phyloP scores from a whole-genome alignment of 2,113 vertebrate genomes.

The Clupea harengus region DNA sequence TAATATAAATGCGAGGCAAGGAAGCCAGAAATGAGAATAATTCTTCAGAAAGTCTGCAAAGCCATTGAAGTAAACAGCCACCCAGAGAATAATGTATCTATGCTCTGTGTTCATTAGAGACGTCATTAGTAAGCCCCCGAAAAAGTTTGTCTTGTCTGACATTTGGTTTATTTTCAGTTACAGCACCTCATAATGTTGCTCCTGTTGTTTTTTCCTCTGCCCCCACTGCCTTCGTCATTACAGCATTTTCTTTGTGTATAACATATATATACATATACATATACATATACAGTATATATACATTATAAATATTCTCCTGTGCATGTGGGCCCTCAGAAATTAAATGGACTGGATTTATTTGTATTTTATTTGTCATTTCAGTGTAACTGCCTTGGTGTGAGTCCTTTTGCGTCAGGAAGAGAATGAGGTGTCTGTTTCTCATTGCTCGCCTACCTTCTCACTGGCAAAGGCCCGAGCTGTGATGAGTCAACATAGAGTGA shows the following conservation, averaged over 20 bases:
- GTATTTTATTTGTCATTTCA: neutral
- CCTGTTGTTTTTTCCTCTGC: neutral
- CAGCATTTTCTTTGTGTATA: neutral
- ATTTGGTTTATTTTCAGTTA: neutral
- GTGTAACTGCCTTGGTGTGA: neutral
- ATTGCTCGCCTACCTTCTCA: neutral
- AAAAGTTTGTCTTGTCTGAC: neutral
- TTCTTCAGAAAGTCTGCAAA: neutral
- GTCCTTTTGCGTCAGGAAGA: neutral
- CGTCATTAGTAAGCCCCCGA: neutral
- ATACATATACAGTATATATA: too few species aligned
- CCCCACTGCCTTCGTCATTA: neutral
- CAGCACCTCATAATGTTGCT: neutral
- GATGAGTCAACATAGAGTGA: neutral
- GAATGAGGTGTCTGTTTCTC: neutral
- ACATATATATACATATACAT: neutral
- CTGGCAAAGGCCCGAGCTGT: neutral
- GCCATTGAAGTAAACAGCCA: neutral
- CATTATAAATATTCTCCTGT: neutral
- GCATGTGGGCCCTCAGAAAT: neutral
- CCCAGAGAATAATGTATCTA: neutral
- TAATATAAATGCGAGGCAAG: constrained; percentile 24
- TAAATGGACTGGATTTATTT: neutral
- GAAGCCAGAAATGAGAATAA: neutral
- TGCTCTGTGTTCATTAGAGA: neutral